Conservation (phyloP, 2,797 vertebrate genomes). For the Sciaenops ocellatus region DNA sequence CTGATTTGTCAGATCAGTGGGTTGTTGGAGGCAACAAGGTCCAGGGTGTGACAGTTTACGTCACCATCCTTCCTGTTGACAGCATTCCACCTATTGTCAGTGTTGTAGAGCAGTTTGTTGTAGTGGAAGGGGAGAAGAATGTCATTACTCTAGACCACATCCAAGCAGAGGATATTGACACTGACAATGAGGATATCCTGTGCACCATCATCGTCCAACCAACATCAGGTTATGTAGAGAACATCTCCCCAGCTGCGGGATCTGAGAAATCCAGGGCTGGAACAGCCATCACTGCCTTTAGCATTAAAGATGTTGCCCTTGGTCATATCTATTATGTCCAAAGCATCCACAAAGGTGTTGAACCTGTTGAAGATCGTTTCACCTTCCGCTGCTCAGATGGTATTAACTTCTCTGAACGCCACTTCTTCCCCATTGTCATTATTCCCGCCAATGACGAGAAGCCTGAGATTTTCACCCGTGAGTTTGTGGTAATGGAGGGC, state of each 20-base stretch:
- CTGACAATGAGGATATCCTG: constrained; percentile 88
- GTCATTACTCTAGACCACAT: constrained; percentile 87
- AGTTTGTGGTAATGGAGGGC: constrained; percentile 93
- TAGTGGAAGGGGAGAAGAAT: constrained; percentile 89
- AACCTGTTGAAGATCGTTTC: constrained; percentile 89
- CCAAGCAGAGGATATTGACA: constrained; percentile 88
- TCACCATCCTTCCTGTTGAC: constrained; percentile 90
- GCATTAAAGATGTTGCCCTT: constrained; percentile 85
- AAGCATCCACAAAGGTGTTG: constrained; percentile 91
- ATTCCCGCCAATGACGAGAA: constrained; percentile 91
- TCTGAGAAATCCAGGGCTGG: constrained; percentile 89
- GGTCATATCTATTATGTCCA: constrained; percentile 90
- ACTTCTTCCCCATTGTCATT: constrained; percentile 90
- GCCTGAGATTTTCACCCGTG: constrained; percentile 87
- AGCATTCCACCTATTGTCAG: constrained; percentile 86
- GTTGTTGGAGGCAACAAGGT: constrained; percentile 87
- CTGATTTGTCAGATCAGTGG: constrained; percentile 88
- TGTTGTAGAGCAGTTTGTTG: constrained; percentile 83
- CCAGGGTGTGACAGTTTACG: constrained; percentile 86
- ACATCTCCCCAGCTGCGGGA: constrained; percentile 88
- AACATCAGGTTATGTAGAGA: constrained; percentile 92
- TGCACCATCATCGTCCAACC: constrained; percentile 90
- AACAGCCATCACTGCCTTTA: constrained; percentile 90
- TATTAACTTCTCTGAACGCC: constrained; percentile 88
- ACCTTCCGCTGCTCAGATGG: constrained; percentile 92